Evolutionary conservation across 2,888 invertebrate genomes (phyloP), one percentile per base, ranked within the genome.

Genomic region (Tetragonula carbonaria): DNA sequence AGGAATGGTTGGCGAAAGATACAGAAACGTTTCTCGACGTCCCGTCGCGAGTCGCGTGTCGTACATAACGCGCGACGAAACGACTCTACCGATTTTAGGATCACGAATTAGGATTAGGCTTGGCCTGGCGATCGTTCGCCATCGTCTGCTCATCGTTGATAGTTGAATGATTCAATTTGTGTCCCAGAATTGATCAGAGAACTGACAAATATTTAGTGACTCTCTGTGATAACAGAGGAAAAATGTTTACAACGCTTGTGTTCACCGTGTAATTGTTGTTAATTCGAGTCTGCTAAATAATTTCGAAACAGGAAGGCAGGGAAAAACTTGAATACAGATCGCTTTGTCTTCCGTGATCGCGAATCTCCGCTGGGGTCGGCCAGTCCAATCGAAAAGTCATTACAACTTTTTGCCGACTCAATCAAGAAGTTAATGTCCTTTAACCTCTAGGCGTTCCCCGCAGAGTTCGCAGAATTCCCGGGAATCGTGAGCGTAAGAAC

Each of bases 341-440:
- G 68, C 53, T 66, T 74, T n/a, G 59, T 76, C 75, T 80, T 80
- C 67, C 45, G 77, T 63, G 74, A 51, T 74, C 65, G 68, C 55
- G 83, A 75, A 63, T 84, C 77, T 73, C 73, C 76, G 78, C n/a
- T 21, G 83, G 76, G 76, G 70, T 80, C 77, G 63, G 68, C 74
- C 66, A 75, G 90, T 75, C 88, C 91, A 92, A 92, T 94, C 93
- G 91, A 93, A 94, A 94, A 92, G 92, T 93, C 93, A 94, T 94
- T 94, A 94, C 91, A 94, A 94, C 92, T 94, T 94, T 94, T 94
- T 94, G 92, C 88, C 90, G 89, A 92, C 92, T 91, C 92, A 92
- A 94, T 94, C 94, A 92, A 91, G 93, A 94, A 94, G 93, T 94
- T 94, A 93, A 94, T 93, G 94, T 94, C 93, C 93, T 93, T 92